Conservation (phyloP, 37 sponge, comb jelly and placozoan species). For the Tethya wilhelma region DNA sequence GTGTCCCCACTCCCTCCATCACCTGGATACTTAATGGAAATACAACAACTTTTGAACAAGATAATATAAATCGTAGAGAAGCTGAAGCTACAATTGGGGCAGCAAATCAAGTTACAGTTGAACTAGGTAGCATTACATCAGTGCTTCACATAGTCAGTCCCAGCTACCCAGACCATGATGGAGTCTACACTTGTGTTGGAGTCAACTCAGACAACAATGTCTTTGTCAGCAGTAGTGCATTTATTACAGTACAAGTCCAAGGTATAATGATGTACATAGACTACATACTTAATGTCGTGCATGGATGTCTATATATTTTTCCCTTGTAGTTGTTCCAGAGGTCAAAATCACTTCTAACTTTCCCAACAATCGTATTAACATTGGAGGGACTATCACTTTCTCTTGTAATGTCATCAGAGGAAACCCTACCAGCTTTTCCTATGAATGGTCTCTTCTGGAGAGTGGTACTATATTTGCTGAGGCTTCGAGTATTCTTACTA, state of each 20-base stretch:
- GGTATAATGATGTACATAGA: no score
- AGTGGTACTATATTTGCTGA: not conserved
- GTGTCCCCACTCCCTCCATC: constrained; percentile 43
- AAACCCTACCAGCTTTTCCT: not conserved
- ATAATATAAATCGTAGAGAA: not conserved
- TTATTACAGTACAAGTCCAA: constrained; percentile 48
- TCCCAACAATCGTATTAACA: not conserved
- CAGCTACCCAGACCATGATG: constrained; percentile 25
- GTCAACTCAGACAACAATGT: not conserved
- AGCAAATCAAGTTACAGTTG: not conserved
- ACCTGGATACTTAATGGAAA: constrained; percentile 19
- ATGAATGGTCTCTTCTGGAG: constrained; percentile 10
- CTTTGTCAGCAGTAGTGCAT: constrained; percentile 16
- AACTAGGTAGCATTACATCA: constrained; percentile 17
- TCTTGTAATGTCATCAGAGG: constrained; percentile 10
- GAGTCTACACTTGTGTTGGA: constrained; percentile 30
- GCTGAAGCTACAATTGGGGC: not conserved
- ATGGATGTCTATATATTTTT: no score
- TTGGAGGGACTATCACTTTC: constrained; percentile 3
- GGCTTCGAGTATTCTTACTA: not conserved
- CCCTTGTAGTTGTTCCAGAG: constrained; percentile 2
- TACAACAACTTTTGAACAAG: not conserved
- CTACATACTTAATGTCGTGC: no score
- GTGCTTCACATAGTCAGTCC: constrained; percentile 22
- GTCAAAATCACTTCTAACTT: constrained; percentile 19